Percentiles rank a stretch among this genome's conserved stretches.
Evolutionary conservation across 2,888 invertebrate genomes (phyloP).

Genomic region (Thymelicus sylvestris): DNA sequence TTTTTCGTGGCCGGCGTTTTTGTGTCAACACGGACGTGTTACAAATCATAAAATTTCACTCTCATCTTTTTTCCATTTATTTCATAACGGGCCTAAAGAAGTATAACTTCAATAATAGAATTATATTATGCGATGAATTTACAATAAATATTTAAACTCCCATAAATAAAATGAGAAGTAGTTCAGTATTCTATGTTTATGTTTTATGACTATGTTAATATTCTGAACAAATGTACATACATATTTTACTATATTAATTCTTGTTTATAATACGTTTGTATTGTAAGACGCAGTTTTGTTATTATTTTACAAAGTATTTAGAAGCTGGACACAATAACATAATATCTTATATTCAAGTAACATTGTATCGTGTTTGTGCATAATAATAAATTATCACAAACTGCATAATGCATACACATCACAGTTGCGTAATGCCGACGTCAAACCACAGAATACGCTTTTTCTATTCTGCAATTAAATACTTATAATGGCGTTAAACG

Average conservation of each 20-base stretch:
- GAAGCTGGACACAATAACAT: slow-evolving; percentile 8
- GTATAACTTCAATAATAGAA: too few relatives aligned
- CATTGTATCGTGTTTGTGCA: slow-evolving; percentile 23
- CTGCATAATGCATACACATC: slow-evolving; percentile 10
- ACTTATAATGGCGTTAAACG: too few relatives aligned
- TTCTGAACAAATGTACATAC: background rate
- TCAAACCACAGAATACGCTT: slow-evolving; percentile 31
- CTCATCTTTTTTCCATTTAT: too few relatives aligned
- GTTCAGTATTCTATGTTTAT: too few relatives aligned
- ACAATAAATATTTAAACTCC: too few relatives aligned
- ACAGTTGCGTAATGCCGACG: slow-evolving; percentile 26
- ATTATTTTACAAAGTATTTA: slow-evolving; percentile 19
- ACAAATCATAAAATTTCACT: too few relatives aligned
- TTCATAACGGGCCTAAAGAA: too few relatives aligned
- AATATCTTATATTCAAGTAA: background rate
- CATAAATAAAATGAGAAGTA: too few relatives aligned
- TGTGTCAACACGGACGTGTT: too few relatives aligned
- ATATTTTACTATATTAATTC: background rate
- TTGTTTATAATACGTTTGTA: background rate
- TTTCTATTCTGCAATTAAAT: slow-evolving; percentile 7
- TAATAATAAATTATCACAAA: slow-evolving; percentile 3
- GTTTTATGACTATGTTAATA: background rate
- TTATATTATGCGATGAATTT: too few relatives aligned
- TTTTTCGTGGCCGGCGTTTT: too few relatives aligned
- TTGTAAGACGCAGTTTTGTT: slow-evolving; percentile 2